Percentiles rank a stretch among this genome's conserved stretches.
Conservation (phyloP, 2,797 vertebrate species). For the Lacerta bilineata region DNA sequence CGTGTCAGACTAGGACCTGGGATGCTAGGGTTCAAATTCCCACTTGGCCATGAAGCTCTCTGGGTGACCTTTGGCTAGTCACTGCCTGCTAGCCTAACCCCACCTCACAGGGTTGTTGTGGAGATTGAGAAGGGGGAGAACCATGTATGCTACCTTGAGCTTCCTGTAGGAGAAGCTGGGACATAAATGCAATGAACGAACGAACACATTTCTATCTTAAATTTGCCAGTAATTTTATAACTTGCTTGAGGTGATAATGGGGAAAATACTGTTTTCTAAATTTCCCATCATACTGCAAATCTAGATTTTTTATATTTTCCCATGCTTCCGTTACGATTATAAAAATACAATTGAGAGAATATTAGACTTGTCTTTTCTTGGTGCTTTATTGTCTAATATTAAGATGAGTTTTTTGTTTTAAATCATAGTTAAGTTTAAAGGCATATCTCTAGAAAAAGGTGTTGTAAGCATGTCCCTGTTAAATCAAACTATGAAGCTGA, state of each 20-base stretch:
- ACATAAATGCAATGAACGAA: too few relatives aligned
- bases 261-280: neutral
- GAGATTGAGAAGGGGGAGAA: too few relatives aligned
- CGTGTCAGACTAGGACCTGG: too few relatives aligned
- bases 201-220: neutral
- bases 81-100: too few relatives aligned
- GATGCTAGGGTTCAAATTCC: too few relatives aligned
- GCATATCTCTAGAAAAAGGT: neutral
- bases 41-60: too few relatives aligned
- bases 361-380: neutral
- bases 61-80: too few relatives aligned
- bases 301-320: neutral
- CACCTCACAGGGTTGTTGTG: too few relatives aligned
- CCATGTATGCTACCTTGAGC: too few relatives aligned
- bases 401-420: neutral
- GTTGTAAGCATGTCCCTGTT: constrained; percentile 35
- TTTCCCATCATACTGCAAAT: neutral
- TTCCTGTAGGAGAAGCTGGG: too few relatives aligned
- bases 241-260: neutral
- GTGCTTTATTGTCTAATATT: neutral
- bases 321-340: neutral
- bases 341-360: neutral
- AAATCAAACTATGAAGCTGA: constrained; percentile 29
- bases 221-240: neutral
- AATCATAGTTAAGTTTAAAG: neutral